Conservation (phyloP, 2,113 vertebrate genomes). For the Manacus vitellinus region DNA sequence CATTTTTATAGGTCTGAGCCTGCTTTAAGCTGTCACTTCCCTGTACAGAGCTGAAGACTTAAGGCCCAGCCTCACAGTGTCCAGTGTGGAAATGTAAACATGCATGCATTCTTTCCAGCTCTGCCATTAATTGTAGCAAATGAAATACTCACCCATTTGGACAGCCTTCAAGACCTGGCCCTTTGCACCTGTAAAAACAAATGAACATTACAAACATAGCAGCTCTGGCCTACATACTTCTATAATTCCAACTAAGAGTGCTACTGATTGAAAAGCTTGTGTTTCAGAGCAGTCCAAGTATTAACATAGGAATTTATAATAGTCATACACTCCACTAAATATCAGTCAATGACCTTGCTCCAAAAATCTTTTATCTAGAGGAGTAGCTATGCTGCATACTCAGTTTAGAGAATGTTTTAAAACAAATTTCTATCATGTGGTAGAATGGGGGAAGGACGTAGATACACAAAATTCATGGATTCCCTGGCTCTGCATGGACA, state of each 20-base stretch:
- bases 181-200: slow-evolving; percentile 72
- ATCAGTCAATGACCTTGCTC: not conserved
- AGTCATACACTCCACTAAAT: not conserved
- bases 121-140: not conserved
- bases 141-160: slow-evolving; percentile 56
- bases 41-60: not conserved
- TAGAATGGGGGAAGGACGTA: not conserved
- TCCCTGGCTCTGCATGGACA: not conserved
- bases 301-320: not conserved
- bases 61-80: not conserved
- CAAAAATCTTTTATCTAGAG: not conserved
- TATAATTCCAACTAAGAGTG: not conserved
- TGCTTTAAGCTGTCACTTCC: not conserved
- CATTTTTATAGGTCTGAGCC: not conserved
- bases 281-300: not conserved
- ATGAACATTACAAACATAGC: not conserved
- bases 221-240: not conserved
- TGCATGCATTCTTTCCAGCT: not conserved
- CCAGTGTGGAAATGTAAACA: not conserved
- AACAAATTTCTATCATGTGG: not conserved
- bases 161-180: slow-evolving; percentile 77
- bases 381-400: not conserved
- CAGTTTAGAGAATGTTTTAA: not conserved
- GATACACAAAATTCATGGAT: not conserved
- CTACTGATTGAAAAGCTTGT: not conserved